A percentile compares a stretch with the other conserved stretches of the same genome.
Evolutionary conservation across 2,797 vertebrate genomes (phyloP).

Genomic region (Miichthys miiuy): DNA sequence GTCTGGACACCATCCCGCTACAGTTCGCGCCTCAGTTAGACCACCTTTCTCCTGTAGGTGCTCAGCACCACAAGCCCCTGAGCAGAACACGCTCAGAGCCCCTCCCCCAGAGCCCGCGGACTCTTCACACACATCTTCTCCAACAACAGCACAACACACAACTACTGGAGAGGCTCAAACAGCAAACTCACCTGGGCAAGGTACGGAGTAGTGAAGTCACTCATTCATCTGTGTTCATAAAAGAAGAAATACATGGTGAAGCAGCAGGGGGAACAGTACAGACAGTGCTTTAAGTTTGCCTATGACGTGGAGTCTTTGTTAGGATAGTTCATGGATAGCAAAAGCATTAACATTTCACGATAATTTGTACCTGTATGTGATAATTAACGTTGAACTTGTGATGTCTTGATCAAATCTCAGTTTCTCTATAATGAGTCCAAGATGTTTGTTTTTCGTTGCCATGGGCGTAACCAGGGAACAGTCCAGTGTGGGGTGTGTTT

Average conservation of each 20-base stretch:
- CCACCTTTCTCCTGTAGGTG: constrained; percentile 83
- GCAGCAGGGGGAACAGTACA: background rate
- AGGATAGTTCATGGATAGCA: background rate
- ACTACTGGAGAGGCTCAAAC: constrained; percentile 91
- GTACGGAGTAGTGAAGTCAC: constrained; percentile 53
- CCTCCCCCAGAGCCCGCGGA: constrained; percentile 89
- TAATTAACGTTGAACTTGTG: too few relatives aligned
- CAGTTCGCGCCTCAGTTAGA: constrained; percentile 86
- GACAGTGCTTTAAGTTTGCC: too few relatives aligned
- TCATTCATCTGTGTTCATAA: background rate
- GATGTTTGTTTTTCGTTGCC: background rate
- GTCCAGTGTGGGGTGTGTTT: background rate
- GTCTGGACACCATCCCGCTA: constrained; percentile 88
- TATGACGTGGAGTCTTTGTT: background rate
- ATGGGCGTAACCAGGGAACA: too few relatives aligned
- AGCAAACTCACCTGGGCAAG: constrained; percentile 91
- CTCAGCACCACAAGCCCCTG: constrained; percentile 92
- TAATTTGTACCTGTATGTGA: too few relatives aligned
- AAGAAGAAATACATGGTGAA: background rate
- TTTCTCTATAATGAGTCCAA: background rate
- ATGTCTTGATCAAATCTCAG: background rate
- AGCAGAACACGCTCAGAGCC: constrained; percentile 96
- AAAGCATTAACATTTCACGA: too few relatives aligned
- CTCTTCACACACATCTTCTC: constrained; percentile 87
- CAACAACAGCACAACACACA: constrained; percentile 90